A percentile compares a stretch with the other conserved stretches of the same genome.
phyloP scores from a whole-genome alignment of 2,113 vertebrate species.

The Hippocampus guttulatus region DNA sequence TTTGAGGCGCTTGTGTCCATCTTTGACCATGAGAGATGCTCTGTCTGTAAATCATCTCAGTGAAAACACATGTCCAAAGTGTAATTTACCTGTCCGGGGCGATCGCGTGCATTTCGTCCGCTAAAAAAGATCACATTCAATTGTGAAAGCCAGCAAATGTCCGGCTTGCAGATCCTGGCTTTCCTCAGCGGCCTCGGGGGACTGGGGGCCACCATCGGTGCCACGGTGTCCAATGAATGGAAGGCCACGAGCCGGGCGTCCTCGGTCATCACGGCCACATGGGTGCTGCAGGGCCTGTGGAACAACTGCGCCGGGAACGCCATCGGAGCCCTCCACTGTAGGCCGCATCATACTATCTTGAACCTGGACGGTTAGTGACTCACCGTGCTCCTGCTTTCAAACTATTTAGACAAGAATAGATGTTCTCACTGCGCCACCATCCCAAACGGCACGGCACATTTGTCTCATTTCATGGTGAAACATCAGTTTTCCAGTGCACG shows the following conservation, averaged over 20 bases:
- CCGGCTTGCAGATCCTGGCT: slow-evolving; percentile 80
- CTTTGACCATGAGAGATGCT: slow-evolving; percentile 36
- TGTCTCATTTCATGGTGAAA: not conserved
- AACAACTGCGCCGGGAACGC: slow-evolving; percentile 92
- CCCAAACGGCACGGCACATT: not conserved
- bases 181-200: slow-evolving; percentile 81
- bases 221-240: slow-evolving; percentile 89
- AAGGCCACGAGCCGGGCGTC: slow-evolving; percentile 86
- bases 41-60: slow-evolving; percentile 64
- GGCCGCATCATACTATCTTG: slow-evolving; percentile 83
- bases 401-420: not conserved
- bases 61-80: slow-evolving; percentile 65
- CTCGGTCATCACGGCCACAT: slow-evolving; percentile 91
- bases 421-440: not conserved
- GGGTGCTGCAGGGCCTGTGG: slow-evolving; percentile 94
- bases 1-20: slow-evolving; percentile 17
- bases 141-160: slow-evolving; percentile 65
- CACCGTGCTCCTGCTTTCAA: not conserved
- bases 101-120: slow-evolving; percentile 30
- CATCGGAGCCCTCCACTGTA: slow-evolving; percentile 86
- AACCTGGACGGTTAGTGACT: slow-evolving; percentile 79
- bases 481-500: not conserved
- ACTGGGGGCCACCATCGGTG: slow-evolving; percentile 80
- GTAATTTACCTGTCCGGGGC: slow-evolving; percentile 53
- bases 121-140: slow-evolving; percentile 25